phyloP scores from a whole-genome alignment of 2,113 vertebrate species.

The Rhea americana region DNA sequence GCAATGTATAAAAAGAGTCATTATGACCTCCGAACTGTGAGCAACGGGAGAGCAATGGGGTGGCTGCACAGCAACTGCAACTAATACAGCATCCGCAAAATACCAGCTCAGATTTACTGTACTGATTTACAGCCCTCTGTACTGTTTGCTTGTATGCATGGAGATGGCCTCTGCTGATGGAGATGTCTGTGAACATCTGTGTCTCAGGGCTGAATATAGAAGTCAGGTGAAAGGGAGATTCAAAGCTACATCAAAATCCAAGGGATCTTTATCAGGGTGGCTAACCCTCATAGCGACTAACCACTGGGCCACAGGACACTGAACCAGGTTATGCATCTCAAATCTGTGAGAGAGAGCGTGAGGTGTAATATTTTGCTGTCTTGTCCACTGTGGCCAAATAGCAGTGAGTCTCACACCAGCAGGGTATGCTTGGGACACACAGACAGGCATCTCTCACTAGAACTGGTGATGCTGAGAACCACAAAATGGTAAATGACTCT shows the following conservation, averaged over 20 bases:
- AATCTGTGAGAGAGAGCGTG: background rate
- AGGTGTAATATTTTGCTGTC: background rate
- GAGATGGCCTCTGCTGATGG: background rate
- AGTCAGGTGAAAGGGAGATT: background rate
- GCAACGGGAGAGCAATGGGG: background rate
- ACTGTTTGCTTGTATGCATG: background rate
- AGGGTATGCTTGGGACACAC: background rate
- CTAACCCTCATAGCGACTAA: background rate
- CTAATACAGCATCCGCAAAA: background rate
- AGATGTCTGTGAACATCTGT: background rate
- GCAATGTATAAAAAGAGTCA: background rate
- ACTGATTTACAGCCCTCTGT: background rate
- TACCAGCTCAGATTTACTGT: background rate
- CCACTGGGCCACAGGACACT: background rate
- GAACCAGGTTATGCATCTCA: rapidly evolving
- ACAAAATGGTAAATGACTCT: background rate
- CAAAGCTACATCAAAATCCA: background rate
- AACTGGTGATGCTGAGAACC: background rate
- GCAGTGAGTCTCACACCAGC: background rate
- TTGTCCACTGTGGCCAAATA: background rate
- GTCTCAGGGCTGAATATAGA: background rate
- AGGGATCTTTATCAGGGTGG: too few relatives aligned
- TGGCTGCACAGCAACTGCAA: background rate
- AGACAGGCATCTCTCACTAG: background rate
- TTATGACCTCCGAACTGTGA: background rate